Evolutionary conservation across 92 coral and sea anemone species (phyloP), one percentile per base, ranked within the genome.

Genomic region (Virgularia gustaviana): DNA sequence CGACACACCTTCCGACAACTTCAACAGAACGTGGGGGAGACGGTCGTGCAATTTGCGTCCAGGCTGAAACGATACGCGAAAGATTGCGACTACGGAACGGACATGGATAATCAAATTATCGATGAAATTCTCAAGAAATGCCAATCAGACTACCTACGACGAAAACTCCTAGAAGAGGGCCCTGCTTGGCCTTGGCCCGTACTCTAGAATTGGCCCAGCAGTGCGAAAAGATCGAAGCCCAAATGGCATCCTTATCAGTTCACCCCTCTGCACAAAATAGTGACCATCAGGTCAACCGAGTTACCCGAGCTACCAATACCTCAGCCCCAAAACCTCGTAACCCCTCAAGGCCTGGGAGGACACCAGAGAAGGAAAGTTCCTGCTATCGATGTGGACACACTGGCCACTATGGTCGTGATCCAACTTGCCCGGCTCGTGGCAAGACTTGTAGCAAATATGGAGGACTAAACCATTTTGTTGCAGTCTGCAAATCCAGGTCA

Each of bases 161-260:
- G 45, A 8, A 39, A 39, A 39, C 45, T 39, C 8, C 45, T 39
- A 15, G 45, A 39, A 15, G 15, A 39, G 15, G 45, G 45, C n/a
- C n/a, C n/a, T n/a, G n/a, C n/a, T n/a, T n/a, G n/a, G n/a, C n/a
- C n/a, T n/a, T n/a, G n/a, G 39, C 9, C 9, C 62, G 59, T 20
- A 73, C 84, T 16, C 55, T 79, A 11, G 78, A 75, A 36, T 1
- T 73, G 32, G 84, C 88, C 20, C 79, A 84, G 51, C 72, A 79
- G 36, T 79, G 85, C 42, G 82, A 79, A 56, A 79, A 49, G 41
- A 85, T 79, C 36, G 76, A 84, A 22, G 42, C 53, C 58, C 85
- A 73, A 63, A 58, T 73, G 81, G 47, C 81, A 42, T 57, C 83
- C 0, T 30, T 78, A 49, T 74, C 79, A 42, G 31, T 52, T 15